These are phyloP conservation scores for Scaptomyza pallida DNA, from an alignment of 1,140 invertebrate species.

Conservation along the genomic window DNA sequence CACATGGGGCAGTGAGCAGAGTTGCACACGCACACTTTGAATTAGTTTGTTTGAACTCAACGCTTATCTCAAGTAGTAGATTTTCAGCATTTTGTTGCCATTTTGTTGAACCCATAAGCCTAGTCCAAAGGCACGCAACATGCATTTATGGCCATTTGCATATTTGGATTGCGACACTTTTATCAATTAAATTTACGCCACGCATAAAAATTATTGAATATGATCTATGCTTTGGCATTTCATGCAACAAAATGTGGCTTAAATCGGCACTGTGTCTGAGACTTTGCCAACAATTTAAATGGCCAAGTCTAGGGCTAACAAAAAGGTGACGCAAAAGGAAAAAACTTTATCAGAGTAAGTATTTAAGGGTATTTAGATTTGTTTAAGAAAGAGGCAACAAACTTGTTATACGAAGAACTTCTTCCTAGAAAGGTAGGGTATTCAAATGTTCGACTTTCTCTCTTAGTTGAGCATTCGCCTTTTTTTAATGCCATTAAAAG, in stretches of 20 bases:
- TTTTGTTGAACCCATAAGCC: conserved; percentile 50
- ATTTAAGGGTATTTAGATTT: neutral
- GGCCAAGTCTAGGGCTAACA: neutral
- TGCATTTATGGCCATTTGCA: conserved; percentile 50
- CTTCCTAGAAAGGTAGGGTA: neutral
- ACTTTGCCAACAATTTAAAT: conserved; percentile 43
- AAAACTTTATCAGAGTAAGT: too few species aligned
- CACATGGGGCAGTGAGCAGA: conserved; percentile 11
- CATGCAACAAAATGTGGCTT: conserved; percentile 20
- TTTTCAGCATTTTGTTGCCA: conserved; percentile 76
- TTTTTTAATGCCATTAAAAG: conserved; percentile 80
- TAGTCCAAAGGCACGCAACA: conserved; percentile 33
- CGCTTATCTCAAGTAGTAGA: conserved; percentile 78
- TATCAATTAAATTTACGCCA: conserved; percentile 79
- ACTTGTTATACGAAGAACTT: neutral
- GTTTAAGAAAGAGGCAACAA: neutral
- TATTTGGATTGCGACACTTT: conserved; percentile 51
- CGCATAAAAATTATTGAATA: conserved; percentile 52
- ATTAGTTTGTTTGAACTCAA: conserved; percentile 80
- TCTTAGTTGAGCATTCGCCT: neutral
- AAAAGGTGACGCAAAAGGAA: too few species aligned
- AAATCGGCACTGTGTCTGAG: conserved; percentile 18
- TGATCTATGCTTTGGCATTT: conserved; percentile 20
- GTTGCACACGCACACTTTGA: conserved; percentile 61
- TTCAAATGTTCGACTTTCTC: neutral